Base-by-base conservation (phyloP, 1,140 invertebrate genomes). In the Halesus radiatus region DNA sequence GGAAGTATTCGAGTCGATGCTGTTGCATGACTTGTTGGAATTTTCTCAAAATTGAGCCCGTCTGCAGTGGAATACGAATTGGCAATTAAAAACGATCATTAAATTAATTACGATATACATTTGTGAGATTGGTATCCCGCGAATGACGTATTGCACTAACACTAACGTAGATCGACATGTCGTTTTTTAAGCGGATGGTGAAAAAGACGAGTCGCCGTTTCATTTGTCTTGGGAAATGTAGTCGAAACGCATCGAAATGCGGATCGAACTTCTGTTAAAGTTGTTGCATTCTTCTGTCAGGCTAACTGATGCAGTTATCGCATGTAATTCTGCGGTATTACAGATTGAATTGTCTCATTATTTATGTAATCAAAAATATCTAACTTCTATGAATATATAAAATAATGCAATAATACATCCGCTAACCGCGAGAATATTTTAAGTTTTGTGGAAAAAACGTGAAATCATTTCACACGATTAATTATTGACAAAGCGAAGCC, bases 191-290 rank as follows among this genome's bases (percentile, higher is more conserved):
- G 8, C 20, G 54, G 10, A 10, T 5, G 56, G 13, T 37, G 54
- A 60, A 76, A 76, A 76, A 76, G 22, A 6, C 56, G 52, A 56
- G 72, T 58, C 29, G 68, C 68, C 68, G 53, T 74, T 76, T 62
- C 54, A 60, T 76, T 62, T 76, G 74, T 60, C 56, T 29, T 56
- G 53, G 74, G 20, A 76, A 76, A 76, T 76, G 74, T 62, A 29
- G 29, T 76, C 74, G 74, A 76, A 76, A 60, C 74, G 74, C 74
- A 37, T 76, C 56, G 74, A 76, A 76, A 76, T 76, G 74, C 74
- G 74, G 74, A 37, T 70, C 37, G 54, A 79, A 62, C 37, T 13
- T 62, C 78, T 72, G 23, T 16, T 45, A 66, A 26, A 73, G 66
- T 79, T 62, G 50, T 73, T 58, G 64, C 78, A 52, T 70, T 68